phyloP scores from a whole-genome alignment of 2,113 vertebrate genomes.

The Syngnathus typhle region DNA sequence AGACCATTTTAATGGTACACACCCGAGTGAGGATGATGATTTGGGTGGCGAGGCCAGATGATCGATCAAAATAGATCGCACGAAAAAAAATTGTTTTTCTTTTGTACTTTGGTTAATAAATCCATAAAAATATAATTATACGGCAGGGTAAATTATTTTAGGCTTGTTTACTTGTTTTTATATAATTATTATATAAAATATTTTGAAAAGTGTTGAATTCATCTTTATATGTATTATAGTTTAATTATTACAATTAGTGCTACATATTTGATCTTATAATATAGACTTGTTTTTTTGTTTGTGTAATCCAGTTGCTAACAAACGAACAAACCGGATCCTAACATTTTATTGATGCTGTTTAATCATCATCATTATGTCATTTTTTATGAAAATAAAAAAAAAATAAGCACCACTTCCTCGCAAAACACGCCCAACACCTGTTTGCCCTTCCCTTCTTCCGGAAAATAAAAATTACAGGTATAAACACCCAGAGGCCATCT shows the following conservation, averaged over 20 bases:
- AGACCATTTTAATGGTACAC: constrained; percentile 5
- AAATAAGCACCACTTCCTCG: constrained; percentile 35
- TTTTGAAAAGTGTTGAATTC: too few relatives aligned
- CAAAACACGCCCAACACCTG: constrained; percentile 47
- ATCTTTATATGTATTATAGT: too few relatives aligned
- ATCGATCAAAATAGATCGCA: not conserved
- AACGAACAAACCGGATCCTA: not conserved
- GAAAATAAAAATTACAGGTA: constrained; percentile 69
- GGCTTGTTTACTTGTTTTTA: too few relatives aligned
- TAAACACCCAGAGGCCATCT: constrained; percentile 62
- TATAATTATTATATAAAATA: too few relatives aligned
- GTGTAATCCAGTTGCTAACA: not conserved
- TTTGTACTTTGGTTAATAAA: not conserved
- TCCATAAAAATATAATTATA: not conserved
- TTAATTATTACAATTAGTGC: not conserved
- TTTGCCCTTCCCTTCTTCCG: constrained; percentile 20
- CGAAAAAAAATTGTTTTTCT: not conserved
- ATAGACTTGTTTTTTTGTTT: not conserved
- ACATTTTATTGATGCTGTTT: not conserved
- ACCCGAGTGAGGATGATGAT: not conserved
- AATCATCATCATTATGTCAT: not conserved
- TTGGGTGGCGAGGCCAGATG: constrained; percentile 1
- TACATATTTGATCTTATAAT: not conserved
- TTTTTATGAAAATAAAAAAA: not conserved
- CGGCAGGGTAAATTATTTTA: not conserved